Evolutionary conservation across 1,140 invertebrate species (phyloP), one percentile per base, ranked within the genome.

Genomic region (Monochamus saltuarius): DNA sequence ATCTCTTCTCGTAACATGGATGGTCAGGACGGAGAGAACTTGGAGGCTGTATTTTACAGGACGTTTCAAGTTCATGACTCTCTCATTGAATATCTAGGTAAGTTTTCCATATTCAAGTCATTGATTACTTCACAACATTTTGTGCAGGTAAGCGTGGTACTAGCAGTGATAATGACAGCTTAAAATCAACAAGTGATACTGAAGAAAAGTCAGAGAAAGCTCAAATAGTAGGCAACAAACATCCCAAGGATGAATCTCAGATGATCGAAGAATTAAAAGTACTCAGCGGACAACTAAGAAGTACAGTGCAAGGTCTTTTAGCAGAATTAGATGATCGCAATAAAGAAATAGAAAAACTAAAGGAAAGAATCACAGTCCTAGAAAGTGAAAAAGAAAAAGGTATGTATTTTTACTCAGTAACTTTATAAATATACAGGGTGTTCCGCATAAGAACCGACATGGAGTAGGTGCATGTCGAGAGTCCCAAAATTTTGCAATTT

Each of bases 51-150:
- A 42, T 69, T 71, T 29, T 71, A 62, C 50, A 55, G 56, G 17
- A 69, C 64, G 40, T 66, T 71, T 35, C 65, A 69, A 40, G 56
- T 61, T 9, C 67, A 71, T 40, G 69, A 71, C 57, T 71, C 69
- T 14, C 45, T 71, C 4, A 67, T 71, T 36, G 64, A 61, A 16
- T 66, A 66, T 55, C 42, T 66, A 37, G 62, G 42, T 53, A 51
- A 57, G 43, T 58, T 39, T 13, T n/a, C n/a, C n/a, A n/a, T n/a
- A n/a, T n/a, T 38, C 37, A 8, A 38, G 37, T 38, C 7, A 38
- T 38, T 38, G n/a, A 38, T 38, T 38, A n/a, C 7, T 38, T 38
- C 7, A 38, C 7, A 38, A 38, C 37, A 45, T 45, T 13, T 42
- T 42, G n/a, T 16, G 6, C 13, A 56, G 53, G 53, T 14, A 56